Evolutionary conservation across 2,888 invertebrate genomes (phyloP), one percentile per base, ranked within the genome.

Genomic region (Eubasilissa splendida): DNA sequence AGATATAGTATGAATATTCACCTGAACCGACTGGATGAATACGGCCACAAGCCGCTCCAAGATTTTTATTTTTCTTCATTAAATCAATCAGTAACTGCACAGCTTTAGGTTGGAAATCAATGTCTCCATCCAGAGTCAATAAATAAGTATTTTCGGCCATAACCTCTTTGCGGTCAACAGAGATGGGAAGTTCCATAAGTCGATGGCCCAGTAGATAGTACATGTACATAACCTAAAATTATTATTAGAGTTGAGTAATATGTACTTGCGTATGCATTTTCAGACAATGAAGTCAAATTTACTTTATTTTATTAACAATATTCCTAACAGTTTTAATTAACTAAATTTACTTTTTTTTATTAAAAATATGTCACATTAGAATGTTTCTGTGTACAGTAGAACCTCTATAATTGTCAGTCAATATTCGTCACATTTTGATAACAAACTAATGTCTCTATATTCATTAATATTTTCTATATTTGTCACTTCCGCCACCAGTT

Each of bases 171-270:
- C 98, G 93, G 86, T 96, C 96, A 11, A 97, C 96, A 14, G 97
- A 96, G 86, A 97, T 96, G 7, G 97, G 96, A 83, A 97, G 89
- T 86, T 97, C 98, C 96, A 99, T 97, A 1, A 99, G 92, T 83
- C 97, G 94, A 88, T 98, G 97, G n/a, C 99, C 99, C 82, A 99
- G 92, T 75, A 99, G 91, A 87, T 99, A 99, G 93, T 99, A 99
- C 97, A 99, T 98, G 93, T 99, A 99, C 99, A 99, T 99, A 56
- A 99, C 99, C 95, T 95, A 85, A 31, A 84, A 82, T 53, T 56
- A 22, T 12, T 12, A 42, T 3, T 22, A 11, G 77, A 22, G 22
- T 22, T 22, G 22, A 22, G 22, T 22, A 22, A 22, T 22, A 22
- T 22, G 22, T 22, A 22, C 22, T 22, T 22, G 22, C 1, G 22